These are phyloP conservation scores for Trididemnum clinides DNA, from an alignment of 23 tunicate species.

Conservation along the genomic window DNA sequence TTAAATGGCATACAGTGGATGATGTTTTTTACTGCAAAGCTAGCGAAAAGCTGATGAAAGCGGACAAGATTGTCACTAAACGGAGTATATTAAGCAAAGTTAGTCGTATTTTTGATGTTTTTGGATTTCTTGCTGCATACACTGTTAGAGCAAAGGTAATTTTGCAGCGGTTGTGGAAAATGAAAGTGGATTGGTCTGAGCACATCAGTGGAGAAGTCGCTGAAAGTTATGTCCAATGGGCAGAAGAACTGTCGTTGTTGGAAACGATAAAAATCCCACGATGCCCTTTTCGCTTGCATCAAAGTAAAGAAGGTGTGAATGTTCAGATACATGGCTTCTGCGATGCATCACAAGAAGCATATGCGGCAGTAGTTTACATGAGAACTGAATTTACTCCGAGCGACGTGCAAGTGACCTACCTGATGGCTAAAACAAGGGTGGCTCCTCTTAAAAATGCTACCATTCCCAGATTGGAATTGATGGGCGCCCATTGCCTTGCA, in stretches of 20 bases:
- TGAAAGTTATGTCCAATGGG: not conserved
- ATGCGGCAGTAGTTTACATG: not conserved
- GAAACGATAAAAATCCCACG: not conserved
- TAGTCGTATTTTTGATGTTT: not conserved
- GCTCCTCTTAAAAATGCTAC: not conserved
- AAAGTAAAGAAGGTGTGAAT: not conserved
- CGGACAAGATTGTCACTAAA: not conserved
- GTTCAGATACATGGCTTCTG: not conserved
- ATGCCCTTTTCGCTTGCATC: not conserved
- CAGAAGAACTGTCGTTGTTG: too few relatives aligned
- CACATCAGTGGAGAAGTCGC: not conserved
- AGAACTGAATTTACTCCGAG: not conserved
- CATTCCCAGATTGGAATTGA: not conserved
- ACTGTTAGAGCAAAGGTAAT: too few relatives aligned
- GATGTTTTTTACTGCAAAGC: conserved; percentile 6
- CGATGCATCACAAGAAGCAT: too few relatives aligned
- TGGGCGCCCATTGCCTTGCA: not conserved
- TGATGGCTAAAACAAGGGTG: not conserved
- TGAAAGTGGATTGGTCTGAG: too few relatives aligned
- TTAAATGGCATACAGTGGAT: not conserved
- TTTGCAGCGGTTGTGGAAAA: too few relatives aligned
- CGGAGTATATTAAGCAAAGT: not conserved
- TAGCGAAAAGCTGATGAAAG: not conserved
- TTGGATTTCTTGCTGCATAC: conserved; percentile 6
- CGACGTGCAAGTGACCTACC: not conserved